Evolutionary conservation across 2,888 invertebrate species (phyloP).

Genomic region (Endomychus coccineus): DNA sequence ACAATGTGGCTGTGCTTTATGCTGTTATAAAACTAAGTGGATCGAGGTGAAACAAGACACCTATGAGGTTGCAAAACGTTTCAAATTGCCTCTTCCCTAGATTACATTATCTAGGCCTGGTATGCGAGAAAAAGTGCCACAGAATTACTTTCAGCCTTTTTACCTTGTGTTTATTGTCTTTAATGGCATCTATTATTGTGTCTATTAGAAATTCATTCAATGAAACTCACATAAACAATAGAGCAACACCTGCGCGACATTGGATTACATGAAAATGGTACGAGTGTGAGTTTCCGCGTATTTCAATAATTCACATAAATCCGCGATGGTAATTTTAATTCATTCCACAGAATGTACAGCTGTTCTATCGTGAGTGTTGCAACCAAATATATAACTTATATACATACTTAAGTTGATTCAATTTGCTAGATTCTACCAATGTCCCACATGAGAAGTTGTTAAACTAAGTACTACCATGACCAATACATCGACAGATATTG

Average conservation of each 20-base stretch:
- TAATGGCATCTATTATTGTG: constrained; percentile 35
- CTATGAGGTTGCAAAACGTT: constrained; percentile 28
- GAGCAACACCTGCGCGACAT: constrained; percentile 36
- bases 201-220: constrained; percentile 35
- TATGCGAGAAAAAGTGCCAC: constrained; percentile 32
- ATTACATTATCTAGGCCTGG: constrained; percentile 31
- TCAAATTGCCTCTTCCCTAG: constrained; percentile 27
- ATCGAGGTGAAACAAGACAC: constrained; percentile 32
- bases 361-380: too few relatives aligned
- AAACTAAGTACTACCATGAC: too few relatives aligned
- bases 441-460: too few relatives aligned
- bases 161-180: constrained; percentile 37
- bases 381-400: too few relatives aligned
- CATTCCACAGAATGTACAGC: too few relatives aligned
- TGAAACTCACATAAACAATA: constrained; percentile 36
- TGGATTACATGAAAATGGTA: constrained; percentile 25
- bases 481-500: too few relatives aligned
- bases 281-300: constrained; percentile 31
- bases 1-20: too few relatives aligned
- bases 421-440: too few relatives aligned
- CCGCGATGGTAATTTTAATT: too few relatives aligned
- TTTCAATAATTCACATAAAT: too few relatives aligned
- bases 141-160: constrained; percentile 30
- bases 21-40: constrained; percentile 29
- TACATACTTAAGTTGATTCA: too few relatives aligned